These are phyloP conservation scores for Pogonocherus hispidulus DNA, from an alignment of 2,888 invertebrate genomes.

Conservation along the genomic window DNA sequence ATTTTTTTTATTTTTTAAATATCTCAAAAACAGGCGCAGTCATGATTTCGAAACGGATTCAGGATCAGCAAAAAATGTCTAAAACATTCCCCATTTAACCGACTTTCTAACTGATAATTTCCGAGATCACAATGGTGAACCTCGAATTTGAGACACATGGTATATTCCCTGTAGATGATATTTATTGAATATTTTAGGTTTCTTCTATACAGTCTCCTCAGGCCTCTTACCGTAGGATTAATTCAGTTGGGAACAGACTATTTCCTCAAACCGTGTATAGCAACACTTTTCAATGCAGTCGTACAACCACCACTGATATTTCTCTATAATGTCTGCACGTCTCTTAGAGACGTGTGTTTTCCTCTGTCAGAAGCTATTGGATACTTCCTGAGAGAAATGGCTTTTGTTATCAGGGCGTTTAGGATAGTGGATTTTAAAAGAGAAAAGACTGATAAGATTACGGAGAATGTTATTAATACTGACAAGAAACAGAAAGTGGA, in stretches of 20 bases:
- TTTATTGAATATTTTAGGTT: slow-evolving; percentile 64
- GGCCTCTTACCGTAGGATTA: slow-evolving; percentile 74
- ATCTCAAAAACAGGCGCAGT: no score
- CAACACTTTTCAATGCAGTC: slow-evolving; percentile 75
- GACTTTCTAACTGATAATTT: no score
- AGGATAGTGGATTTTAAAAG: slow-evolving; percentile 69
- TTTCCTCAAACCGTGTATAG: slow-evolving; percentile 76
- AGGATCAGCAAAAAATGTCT: no score
- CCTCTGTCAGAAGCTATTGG: slow-evolving; percentile 74
- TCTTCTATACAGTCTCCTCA: slow-evolving; percentile 72
- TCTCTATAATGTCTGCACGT: slow-evolving; percentile 74
- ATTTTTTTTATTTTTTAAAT: no score
- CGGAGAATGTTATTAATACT: neutral
- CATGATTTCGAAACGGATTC: no score
- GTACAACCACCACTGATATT: slow-evolving; percentile 79
- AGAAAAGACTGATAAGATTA: neutral
- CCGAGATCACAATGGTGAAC: no score
- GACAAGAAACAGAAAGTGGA: neutral
- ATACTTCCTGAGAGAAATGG: slow-evolving; percentile 69
- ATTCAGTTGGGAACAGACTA: slow-evolving; percentile 78
- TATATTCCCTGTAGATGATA: neutral
- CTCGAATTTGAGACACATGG: no score
- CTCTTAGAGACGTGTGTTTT: slow-evolving; percentile 74
- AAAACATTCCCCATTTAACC: no score
- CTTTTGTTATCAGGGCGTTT: slow-evolving; percentile 67